phyloP scores from a whole-genome alignment of 30 jellyfish, hydroid and myxozoan species.

The Turritopsis rubra region DNA sequence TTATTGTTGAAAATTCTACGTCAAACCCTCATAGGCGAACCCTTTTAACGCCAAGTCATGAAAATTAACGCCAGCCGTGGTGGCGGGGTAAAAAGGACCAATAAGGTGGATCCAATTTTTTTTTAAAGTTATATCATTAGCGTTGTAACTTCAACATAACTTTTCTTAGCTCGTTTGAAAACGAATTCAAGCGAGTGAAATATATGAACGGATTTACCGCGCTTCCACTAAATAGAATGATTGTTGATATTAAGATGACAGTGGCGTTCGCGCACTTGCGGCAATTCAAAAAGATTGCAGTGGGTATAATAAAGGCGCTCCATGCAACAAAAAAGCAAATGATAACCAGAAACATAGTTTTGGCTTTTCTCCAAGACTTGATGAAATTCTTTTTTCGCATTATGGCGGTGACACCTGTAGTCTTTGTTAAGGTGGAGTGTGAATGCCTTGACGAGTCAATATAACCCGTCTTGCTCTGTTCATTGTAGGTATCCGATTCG shows the following conservation, averaged over 20 bases:
- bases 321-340: background rate
- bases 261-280: background rate
- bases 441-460: background rate
- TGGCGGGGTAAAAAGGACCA: too few relatives aligned
- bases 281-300: background rate
- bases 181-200: background rate
- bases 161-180: background rate
- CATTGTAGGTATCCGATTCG: background rate
- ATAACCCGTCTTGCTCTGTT: background rate
- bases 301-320: conserved; percentile 1
- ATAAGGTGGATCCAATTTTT: too few relatives aligned
- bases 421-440: background rate
- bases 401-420: too few relatives aligned
- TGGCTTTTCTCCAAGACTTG: background rate
- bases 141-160: too few relatives aligned
- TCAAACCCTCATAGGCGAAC: too few relatives aligned
- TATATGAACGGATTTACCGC: conserved; percentile 24
- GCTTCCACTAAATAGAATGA: background rate
- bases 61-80: too few relatives aligned
- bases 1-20: too few relatives aligned
- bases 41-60: too few relatives aligned
- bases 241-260: background rate
- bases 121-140: too few relatives aligned
- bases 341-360: background rate
- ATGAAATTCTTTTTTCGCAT: background rate